Base-by-base conservation (phyloP, 2,797 vertebrate species). In the Anabas testudineus region DNA sequence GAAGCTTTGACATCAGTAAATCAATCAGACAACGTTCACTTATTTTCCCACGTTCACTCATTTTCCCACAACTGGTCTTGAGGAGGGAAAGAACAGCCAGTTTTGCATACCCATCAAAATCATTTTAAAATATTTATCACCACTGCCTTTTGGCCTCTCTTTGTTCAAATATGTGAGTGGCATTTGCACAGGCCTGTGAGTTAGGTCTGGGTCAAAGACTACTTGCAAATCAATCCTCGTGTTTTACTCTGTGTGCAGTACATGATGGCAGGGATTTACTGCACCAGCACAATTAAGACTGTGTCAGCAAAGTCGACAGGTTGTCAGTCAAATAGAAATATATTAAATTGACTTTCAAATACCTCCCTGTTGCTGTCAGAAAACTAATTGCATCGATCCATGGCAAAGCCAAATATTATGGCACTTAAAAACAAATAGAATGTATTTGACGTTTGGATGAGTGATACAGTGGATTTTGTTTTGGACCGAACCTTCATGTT, bases 11-110 rank as follows among this genome's bases (percentile, higher is more conserved):
- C 86, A 82, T 84, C 81, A 59, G 71, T 45, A 79, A 76, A 81
- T 68, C 64, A 81, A 80, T 87, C 78, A 74, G 73, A 84, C 82
- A 81, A n/a, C n/a, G 2, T 36, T 71, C 63, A 66, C 68, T 87
- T 87, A 83, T 91, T 90, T 87, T 83, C 80, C 74, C 76, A 71
- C 43, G 2, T 36, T 71, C 63, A 66, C 68, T 87, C 87, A 83
- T 91, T 90, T 87, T 83, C 80, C 74, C 76, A 71, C 43, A 74
- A 67, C 48, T 71, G 68, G 30, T 60, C 71, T 21, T 61, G 28
- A 51, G 45, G 51, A 62, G 37, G 67, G 42, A 66, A 68, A 54
- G 32, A 71, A 43, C 18, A 36, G 24, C 6, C 24, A 45, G 18
- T 53, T 76, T 61, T 67, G 55, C 37, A 24, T 24, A 64, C 13